Percentiles rank a stretch among this genome's conserved stretches.
Evolutionary conservation across 2,113 vertebrate species (phyloP).

Genomic region (Harpagus bidentatus): DNA sequence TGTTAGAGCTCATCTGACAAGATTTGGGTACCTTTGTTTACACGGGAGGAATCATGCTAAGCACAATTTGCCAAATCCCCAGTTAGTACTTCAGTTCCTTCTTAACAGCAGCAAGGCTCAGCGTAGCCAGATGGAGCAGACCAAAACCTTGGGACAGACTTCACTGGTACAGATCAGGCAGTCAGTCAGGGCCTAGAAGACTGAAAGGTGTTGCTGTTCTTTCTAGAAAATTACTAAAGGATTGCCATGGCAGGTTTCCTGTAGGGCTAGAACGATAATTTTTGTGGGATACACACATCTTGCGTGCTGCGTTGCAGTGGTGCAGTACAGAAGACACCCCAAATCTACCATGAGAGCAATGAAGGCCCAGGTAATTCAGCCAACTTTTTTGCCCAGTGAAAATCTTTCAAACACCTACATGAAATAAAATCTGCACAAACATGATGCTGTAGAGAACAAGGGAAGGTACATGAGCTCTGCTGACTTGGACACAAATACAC

Average conservation of each 20-base stretch:
- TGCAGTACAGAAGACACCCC: not conserved
- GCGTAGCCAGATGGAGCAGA: not conserved
- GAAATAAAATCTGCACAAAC: not conserved
- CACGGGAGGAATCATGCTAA: not conserved
- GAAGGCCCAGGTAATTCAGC: not conserved
- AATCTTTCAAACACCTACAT: not conserved
- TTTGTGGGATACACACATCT: not conserved
- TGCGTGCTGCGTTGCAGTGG: rapidly evolving
- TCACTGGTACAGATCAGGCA: not conserved
- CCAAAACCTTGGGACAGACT: not conserved
- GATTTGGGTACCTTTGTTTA: not conserved
- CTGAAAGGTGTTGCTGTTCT: not conserved
- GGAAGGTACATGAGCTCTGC: not conserved
- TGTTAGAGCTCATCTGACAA: not conserved
- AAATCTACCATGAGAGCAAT: not conserved
- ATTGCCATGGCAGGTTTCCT: not conserved
- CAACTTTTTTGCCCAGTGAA: not conserved
- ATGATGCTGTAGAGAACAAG: not conserved
- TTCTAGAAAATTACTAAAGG: not conserved
- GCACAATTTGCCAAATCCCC: not conserved
- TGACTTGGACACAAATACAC: not conserved
- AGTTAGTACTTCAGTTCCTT: not conserved
- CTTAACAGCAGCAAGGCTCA: rapidly evolving
- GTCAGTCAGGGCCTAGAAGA: not conserved
- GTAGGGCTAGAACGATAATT: not conserved